phyloP scores from a whole-genome alignment of 2,113 vertebrate species.

The Glaucomys volans region DNA sequence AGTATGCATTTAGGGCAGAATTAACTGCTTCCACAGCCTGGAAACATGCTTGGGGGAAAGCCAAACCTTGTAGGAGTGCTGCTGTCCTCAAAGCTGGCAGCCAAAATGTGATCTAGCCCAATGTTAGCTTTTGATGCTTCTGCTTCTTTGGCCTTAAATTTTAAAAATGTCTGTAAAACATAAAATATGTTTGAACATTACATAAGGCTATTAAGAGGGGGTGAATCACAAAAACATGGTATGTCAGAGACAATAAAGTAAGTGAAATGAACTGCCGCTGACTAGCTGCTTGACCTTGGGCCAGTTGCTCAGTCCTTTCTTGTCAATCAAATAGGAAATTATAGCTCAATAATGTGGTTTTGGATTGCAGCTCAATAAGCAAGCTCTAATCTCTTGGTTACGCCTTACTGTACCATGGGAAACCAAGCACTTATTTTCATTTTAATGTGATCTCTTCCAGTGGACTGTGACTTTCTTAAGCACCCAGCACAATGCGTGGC shows the following conservation, averaged over 20 bases:
- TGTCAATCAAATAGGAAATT: constrained; percentile 83
- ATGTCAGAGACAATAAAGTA: constrained; percentile 81
- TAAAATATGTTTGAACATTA: constrained; percentile 78
- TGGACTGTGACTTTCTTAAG: constrained; percentile 76
- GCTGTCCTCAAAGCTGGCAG: constrained; percentile 64
- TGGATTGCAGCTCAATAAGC: constrained; percentile 79
- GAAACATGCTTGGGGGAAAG: constrained; percentile 76
- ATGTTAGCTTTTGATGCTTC: constrained; percentile 64
- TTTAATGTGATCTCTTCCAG: constrained; percentile 78
- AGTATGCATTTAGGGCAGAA: constrained; percentile 78
- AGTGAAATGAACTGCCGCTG: constrained; percentile 75
- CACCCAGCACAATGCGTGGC: constrained; percentile 61
- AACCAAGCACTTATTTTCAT: constrained; percentile 79
- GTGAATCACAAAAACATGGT: constrained; percentile 75
- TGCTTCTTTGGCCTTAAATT: constrained; percentile 75
- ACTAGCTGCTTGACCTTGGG: constrained; percentile 80
- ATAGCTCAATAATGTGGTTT: constrained; percentile 81
- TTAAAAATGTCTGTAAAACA: constrained; percentile 76
- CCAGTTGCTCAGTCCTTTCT: constrained; percentile 79
- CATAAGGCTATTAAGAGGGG: constrained; percentile 74
- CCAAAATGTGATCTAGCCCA: constrained; percentile 60
- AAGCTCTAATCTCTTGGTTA: constrained; percentile 79
- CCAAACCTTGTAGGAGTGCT: constrained; percentile 63
- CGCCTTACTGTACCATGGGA: constrained; percentile 74
- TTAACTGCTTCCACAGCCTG: constrained; percentile 77